phyloP scores from a whole-genome alignment of 2,797 vertebrate genomes.

The Mastacembelus armatus region DNA sequence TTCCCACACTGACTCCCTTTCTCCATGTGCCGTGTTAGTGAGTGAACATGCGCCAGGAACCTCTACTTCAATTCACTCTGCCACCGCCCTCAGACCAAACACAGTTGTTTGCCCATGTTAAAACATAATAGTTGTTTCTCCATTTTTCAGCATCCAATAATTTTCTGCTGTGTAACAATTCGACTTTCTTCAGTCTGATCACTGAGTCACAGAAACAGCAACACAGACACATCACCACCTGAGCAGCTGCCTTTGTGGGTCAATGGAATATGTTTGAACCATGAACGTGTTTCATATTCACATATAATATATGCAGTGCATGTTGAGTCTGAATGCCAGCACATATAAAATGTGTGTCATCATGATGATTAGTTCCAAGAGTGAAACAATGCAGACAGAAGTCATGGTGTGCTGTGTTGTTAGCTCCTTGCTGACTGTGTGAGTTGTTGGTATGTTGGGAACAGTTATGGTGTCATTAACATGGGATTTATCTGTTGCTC shows the following conservation, averaged over 20 bases:
- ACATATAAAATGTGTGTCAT: neutral
- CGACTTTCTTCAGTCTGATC: no score
- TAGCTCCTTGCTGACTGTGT: slow-evolving; percentile 11
- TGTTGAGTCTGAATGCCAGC: neutral
- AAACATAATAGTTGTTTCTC: neutral
- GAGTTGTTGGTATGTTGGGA: slow-evolving; percentile 24
- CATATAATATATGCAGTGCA: neutral
- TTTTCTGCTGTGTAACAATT: neutral
- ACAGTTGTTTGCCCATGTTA: neutral
- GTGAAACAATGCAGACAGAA: neutral
- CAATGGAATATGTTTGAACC: neutral
- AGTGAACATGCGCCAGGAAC: no score
- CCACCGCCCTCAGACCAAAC: neutral
- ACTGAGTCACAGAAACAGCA: neutral
- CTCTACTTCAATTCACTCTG: no score
- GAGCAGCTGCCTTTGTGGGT: slow-evolving; percentile 14
- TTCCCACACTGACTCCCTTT: no score
- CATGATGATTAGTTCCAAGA: neutral
- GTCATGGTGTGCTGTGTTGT: neutral
- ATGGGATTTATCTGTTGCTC: slow-evolving; percentile 49
- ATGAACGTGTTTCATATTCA: neutral
- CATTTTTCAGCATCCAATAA: neutral
- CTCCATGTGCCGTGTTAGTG: no score
- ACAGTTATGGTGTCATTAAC: slow-evolving; percentile 52
- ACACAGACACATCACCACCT: slow-evolving; percentile 10